Conservation (phyloP, 2,797 vertebrate species). For the Phataginus tricuspis region DNA sequence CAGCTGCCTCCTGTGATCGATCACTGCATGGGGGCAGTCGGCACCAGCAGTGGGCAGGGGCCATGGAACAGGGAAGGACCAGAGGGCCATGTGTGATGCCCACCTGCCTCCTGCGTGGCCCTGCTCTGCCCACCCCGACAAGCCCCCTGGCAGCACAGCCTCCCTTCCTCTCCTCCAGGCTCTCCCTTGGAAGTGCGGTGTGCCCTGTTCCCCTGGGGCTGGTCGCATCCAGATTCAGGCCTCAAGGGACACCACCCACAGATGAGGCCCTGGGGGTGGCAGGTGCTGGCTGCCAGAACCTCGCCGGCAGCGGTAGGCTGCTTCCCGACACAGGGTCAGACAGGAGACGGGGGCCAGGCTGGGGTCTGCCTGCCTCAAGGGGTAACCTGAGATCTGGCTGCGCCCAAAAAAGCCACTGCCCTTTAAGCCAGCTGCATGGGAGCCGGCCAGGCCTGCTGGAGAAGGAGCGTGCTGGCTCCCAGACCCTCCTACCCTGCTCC, state of each 20-base stretch:
- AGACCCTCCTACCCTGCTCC: background rate
- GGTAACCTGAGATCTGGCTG: background rate
- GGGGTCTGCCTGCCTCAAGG: background rate
- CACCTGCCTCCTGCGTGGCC: background rate
- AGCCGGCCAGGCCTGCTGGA: background rate
- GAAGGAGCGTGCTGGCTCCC: background rate
- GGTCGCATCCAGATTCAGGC: background rate
- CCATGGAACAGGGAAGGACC: no score
- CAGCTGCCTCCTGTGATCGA: background rate
- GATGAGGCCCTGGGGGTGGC: background rate
- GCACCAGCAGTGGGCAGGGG: background rate
- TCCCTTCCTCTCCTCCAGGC: no score
- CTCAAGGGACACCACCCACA: background rate
- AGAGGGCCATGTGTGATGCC: no score
- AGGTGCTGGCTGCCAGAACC: background rate
- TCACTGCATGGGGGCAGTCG: background rate
- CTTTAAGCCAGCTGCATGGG: background rate
- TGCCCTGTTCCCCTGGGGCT: background rate
- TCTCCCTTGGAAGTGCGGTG: background rate
- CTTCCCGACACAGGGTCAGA: background rate
- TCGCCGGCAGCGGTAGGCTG: background rate
- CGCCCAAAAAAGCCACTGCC: slow-evolving; percentile 49
- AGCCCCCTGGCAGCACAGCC: background rate
- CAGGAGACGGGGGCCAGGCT: background rate
- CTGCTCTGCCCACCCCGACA: no score